Base-by-base conservation (phyloP, 2,797 vertebrate genomes). In the Tragelaphus eurycerus region DNA sequence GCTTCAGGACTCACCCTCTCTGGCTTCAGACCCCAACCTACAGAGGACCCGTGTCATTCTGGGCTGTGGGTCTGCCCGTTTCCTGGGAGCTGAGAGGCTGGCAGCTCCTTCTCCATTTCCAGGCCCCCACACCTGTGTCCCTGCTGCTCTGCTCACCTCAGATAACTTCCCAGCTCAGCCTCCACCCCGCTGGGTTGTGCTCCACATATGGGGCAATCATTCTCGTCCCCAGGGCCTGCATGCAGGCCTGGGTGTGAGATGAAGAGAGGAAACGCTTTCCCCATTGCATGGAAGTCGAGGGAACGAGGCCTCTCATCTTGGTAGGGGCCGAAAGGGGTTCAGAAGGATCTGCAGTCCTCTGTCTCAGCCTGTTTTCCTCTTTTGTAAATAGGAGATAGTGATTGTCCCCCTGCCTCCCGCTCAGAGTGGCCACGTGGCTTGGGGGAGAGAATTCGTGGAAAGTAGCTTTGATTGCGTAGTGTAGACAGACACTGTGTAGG, bases 231-330 rank as follows among this genome's bases (percentile, higher is more conserved):
- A 6, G 88, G 92, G 92, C 89, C 78, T 7, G 6, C 48, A 31
- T 89, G 85, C 89, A 29, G 0, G 74, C 38, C 85, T 46, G 27
- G 90, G 50, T 43, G 76, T 93, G 54, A 19, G 15, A n/a, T 3
- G 10, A 27, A 38, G 25, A 23, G 14, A 84, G 86, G 27, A 89
- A 95, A 89, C 0, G 67, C n/a, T 78, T 86, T 92, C 86, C 55
- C 19, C 16, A 1, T 48, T 1, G 0, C 62, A 81, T 46, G 2
- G 16, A 4, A 83, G 46, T 27, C 19, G n/a, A 74, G 34, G 79
- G 67, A 92, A 64, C 0, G 4, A 67, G 52, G 8, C 46, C 89
- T 25, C 21, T 12, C 14, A 48, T 71, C 89, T 92, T 23, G n/a
- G 34, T 38, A 21, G 23, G 31, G 13, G 16, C 46, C 14, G 29